phyloP scores from a whole-genome alignment of 2,113 vertebrate species.

The Phylloscopus whistleri region DNA sequence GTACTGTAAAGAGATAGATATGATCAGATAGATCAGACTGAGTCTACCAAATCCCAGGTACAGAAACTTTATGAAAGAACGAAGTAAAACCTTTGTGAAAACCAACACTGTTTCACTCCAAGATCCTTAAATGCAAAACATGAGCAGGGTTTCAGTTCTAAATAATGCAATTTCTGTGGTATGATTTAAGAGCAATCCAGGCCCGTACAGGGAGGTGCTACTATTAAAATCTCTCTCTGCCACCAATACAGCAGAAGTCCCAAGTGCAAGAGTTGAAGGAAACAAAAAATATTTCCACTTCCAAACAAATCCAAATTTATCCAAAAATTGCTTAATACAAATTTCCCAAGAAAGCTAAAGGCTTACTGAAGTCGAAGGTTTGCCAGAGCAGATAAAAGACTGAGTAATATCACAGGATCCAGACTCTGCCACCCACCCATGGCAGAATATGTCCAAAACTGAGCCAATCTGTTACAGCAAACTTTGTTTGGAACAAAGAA shows the following conservation, averaged over 20 bases:
- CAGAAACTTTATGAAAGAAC: background rate
- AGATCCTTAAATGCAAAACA: background rate
- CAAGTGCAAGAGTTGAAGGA: background rate
- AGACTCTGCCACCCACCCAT: constrained; percentile 1
- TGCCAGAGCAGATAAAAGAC: background rate
- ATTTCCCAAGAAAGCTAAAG: background rate
- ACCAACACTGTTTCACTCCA: background rate
- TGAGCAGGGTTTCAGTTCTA: background rate
- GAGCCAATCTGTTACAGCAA: constrained; percentile 10
- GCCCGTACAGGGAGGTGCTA: background rate
- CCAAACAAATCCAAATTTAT: background rate
- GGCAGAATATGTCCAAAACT: background rate
- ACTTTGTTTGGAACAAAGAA: background rate
- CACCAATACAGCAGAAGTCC: background rate
- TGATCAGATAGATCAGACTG: background rate
- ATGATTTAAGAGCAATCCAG: background rate
- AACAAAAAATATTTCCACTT: background rate
- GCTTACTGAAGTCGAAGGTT: background rate
- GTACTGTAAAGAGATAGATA: background rate
- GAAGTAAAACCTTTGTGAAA: background rate
- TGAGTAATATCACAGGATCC: background rate
- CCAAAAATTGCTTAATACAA: background rate
- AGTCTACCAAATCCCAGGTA: background rate
- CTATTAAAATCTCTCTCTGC: background rate
- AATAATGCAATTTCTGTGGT: background rate